Conservation (phyloP, 1,140 invertebrate genomes). For the Drosophila insularis region DNA sequence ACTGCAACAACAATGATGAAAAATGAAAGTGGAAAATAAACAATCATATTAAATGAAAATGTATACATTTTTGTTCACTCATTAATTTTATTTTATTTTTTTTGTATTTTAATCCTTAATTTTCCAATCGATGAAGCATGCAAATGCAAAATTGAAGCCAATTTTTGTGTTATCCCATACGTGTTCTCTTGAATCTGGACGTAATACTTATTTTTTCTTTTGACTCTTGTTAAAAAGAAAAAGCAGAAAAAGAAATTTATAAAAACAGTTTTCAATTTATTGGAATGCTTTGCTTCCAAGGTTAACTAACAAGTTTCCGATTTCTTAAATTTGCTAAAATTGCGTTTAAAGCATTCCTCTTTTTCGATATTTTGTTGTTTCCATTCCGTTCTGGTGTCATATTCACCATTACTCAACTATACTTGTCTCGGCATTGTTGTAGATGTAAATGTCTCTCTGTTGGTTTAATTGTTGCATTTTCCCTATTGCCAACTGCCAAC, state of each 20-base stretch:
- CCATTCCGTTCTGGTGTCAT: not conserved
- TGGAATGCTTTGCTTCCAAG: no score
- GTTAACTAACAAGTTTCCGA: no score
- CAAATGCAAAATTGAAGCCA: constrained; percentile 34
- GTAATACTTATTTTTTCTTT: not conserved
- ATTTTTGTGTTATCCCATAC: constrained; percentile 31
- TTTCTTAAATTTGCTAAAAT: no score
- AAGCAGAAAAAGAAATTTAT: not conserved
- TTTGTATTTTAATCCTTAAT: not conserved
- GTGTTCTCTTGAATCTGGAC: not conserved
- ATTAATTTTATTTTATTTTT: constrained; percentile 45
- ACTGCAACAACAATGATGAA: constrained; percentile 9
- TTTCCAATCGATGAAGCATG: constrained; percentile 53
- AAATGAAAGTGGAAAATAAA: constrained; percentile 18
- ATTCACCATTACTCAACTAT: no score
- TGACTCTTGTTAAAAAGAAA: not conserved
- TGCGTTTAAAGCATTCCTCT: not conserved
- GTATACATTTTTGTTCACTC: constrained; percentile 21
- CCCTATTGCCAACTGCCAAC: not conserved
- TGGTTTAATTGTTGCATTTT: not conserved
- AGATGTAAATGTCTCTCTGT: not conserved
- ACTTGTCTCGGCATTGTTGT: not conserved
- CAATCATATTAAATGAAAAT: constrained; percentile 29
- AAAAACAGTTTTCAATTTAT: not conserved
- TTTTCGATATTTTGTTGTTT: not conserved